phyloP scores from a whole-genome alignment of 2,888 invertebrate species.

The Amaurobius ferox region DNA sequence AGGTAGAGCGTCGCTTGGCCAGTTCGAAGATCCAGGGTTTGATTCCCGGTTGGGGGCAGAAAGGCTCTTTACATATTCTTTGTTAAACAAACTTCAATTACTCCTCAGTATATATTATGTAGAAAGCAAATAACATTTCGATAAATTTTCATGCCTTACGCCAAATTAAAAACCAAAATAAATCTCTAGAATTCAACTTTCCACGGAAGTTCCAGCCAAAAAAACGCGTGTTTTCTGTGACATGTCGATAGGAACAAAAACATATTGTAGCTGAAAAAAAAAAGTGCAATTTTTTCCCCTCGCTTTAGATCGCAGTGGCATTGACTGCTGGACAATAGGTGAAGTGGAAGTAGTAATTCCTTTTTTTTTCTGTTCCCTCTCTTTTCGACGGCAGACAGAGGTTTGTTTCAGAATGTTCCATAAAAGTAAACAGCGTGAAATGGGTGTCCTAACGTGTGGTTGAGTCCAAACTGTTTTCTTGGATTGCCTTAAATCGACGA shows the following conservation, averaged over 20 bases:
- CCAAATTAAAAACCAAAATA: no score
- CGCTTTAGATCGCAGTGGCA: not conserved
- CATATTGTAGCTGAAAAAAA: not conserved
- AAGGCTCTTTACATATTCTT: no score
- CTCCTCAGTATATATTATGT: no score
- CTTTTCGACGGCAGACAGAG: not conserved
- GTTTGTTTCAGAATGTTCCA: conserved; percentile 11
- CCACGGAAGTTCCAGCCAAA: not conserved
- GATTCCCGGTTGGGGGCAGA: no score
- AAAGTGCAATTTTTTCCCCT: not conserved
- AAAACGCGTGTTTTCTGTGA: not conserved
- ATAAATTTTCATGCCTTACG: no score
- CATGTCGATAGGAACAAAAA: not conserved
- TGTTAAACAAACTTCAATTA: no score
- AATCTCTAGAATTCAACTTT: no score
- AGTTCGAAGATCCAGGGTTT: no score
- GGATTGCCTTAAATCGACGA: no score
- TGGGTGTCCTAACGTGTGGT: not conserved
- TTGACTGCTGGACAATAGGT: conserved; percentile 1
- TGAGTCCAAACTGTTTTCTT: no score
- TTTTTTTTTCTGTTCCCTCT: not conserved
- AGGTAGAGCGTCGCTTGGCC: no score
- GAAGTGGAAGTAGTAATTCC: not conserved
- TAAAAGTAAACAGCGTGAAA: not conserved
- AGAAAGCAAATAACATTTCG: no score